Evolutionary conservation across 2,888 invertebrate genomes (phyloP), one percentile per base, ranked within the genome.

Genomic region (Pseudococcus longispinus): DNA sequence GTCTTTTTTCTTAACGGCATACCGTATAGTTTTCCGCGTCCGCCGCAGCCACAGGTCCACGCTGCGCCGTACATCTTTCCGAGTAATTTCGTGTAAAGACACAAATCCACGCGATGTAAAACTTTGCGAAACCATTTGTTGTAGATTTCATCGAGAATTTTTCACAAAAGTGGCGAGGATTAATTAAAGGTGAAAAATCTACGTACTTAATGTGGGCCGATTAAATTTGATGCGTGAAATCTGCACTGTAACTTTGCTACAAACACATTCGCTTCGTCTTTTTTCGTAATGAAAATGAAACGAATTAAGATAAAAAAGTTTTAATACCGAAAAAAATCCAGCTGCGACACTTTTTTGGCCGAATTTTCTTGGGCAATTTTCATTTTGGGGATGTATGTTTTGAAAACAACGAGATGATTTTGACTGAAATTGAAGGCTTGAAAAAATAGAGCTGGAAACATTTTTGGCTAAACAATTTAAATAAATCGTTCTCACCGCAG

Each of bases 61-160:
- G 70, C 26, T 1, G 70, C 13, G 70, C 26, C 3, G 70, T 70
- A 70, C 70, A 70, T 29, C 70, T 70, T 60, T 60, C 8, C 23
- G 18, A 70, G 70, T 70, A 70, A 70, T 70, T 70, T 70, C 29
- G 70, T 70, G 70, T 29, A 70, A 29, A 70, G 70, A 70, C 70
- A 70, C 15, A 70, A 70, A 70, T 70, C 29, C 60, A 8, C 23
- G 18, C 18, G 18, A 26, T 32, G 70, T 29, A 20, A 29, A 70
- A 70, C 29, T 29, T 65, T 70, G n/a, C 60, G 37, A 37, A 9
- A 23, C 60, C 70, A 70, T 70, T 70, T 70, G 70, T 70, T 70
- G 26, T 70, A 70, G 70, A 70, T 70, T 70, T 70, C 70, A 29
- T 70, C 70, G 29, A 4, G 70, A 29, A 29, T 29, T 18, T 70